Conservation (phyloP, 2,888 invertebrate species). For the Zelleria hepariella region DNA sequence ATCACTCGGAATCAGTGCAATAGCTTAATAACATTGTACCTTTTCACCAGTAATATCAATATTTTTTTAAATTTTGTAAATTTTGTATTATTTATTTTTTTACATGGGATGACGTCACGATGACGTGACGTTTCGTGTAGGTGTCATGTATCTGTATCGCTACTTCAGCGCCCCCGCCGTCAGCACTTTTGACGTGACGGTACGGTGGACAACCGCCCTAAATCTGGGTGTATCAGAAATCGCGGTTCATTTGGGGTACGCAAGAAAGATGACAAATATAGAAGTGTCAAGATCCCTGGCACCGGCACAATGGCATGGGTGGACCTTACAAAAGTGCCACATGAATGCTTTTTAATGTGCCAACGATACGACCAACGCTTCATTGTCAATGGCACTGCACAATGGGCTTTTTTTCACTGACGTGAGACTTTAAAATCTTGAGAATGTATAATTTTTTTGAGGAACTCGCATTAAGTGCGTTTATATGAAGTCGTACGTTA, state of each 20-base stretch:
- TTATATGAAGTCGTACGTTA: constrained; percentile 67
- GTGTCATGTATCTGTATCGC: no score
- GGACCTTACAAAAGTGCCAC: constrained; percentile 60
- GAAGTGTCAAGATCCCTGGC: constrained; percentile 58
- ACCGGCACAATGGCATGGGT: constrained; percentile 46
- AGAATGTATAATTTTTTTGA: constrained; percentile 54
- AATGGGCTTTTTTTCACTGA: constrained; percentile 52
- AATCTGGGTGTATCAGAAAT: constrained; percentile 25
- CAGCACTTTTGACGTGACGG: no score
- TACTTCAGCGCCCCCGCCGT: no score
- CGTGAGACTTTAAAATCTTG: constrained; percentile 48
- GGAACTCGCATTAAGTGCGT: constrained; percentile 66
- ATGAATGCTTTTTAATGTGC: constrained; percentile 72
- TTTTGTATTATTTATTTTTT: no score
- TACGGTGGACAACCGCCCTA: no score
- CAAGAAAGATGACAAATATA: constrained; percentile 50
- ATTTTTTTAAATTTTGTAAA: no score
- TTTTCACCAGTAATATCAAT: no score
- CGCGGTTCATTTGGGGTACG: constrained; percentile 23
- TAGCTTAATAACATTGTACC: no score
- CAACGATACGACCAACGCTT: constrained; percentile 65
- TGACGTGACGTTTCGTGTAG: no score
- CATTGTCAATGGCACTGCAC: constrained; percentile 47
- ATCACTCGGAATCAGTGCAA: no score
- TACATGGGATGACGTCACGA: no score